Conservation (phyloP, 1,140 invertebrate species). For the Ridgeia piscesae region DNA sequence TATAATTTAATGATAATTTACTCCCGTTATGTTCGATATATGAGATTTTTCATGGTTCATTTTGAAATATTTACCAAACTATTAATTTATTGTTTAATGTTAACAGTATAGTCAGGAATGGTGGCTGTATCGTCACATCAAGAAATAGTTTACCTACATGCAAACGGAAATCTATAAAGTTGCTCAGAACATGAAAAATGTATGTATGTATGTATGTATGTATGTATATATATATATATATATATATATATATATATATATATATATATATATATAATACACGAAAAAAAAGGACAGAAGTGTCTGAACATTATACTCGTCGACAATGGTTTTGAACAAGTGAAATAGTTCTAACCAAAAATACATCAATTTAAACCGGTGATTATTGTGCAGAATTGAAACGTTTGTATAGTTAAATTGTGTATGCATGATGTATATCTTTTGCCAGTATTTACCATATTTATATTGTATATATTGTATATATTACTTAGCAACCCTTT, state of each 20-base stretch:
- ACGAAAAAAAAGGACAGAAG: background rate
- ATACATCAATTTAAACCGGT: background rate
- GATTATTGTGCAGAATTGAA: background rate
- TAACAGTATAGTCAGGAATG: no score
- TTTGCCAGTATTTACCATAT: background rate
- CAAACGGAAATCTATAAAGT: no score
- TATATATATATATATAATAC: background rate
- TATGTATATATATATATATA: no score
- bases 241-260: background rate
- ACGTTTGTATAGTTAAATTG: background rate
- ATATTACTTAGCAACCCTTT: background rate
- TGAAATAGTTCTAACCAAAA: background rate
- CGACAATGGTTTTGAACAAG: background rate
- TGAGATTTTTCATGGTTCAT: no score
- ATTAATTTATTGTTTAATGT: no score
- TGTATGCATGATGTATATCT: background rate
- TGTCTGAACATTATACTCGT: background rate
- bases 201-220: no score
- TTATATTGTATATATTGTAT: background rate
- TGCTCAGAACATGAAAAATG: no score
- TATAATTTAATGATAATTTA: background rate
- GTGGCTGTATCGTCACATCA: no score
- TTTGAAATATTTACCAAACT: no score
- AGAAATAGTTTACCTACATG: no score
- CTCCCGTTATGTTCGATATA: background rate